phyloP scores from a whole-genome alignment of 1,140 invertebrate species.

The Diorhabda carinulata region DNA sequence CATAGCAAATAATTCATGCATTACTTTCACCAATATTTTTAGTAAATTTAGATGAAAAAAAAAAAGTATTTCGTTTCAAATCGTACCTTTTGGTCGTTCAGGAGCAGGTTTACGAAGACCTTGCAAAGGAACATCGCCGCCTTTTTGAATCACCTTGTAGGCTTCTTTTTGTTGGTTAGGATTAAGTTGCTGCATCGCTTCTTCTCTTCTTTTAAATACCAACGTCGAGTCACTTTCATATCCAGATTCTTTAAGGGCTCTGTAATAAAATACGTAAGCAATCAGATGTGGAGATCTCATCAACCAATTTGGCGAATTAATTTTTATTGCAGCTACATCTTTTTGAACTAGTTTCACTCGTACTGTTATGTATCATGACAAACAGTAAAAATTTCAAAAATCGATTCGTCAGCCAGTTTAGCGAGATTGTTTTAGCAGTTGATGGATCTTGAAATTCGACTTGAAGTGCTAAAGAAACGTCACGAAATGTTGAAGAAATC shows the following conservation, averaged over 20 bases:
- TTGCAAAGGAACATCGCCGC: slow-evolving; percentile 86
- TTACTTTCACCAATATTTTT: slow-evolving; percentile 8
- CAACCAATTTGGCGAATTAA: too few species aligned
- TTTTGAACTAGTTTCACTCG: too few species aligned
- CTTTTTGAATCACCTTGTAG: slow-evolving; percentile 82
- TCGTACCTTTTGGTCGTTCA: slow-evolving; percentile 76
- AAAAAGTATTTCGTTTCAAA: not conserved
- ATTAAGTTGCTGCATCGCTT: slow-evolving; percentile 62
- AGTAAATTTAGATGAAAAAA: not conserved
- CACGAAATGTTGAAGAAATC: too few species aligned
- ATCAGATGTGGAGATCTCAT: too few species aligned
- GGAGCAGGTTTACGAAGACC: slow-evolving; percentile 84
- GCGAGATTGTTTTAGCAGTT: not conserved
- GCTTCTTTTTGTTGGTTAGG: slow-evolving; percentile 74
- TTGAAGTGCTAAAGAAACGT: too few species aligned
- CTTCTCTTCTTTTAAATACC: slow-evolving; percentile 71
- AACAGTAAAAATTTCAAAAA: too few species aligned
- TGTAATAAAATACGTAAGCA: slow-evolving; percentile 38
- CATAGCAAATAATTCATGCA: slow-evolving; percentile 6
- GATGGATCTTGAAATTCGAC: too few species aligned
- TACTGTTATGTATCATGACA: too few species aligned
- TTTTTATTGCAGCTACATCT: too few species aligned
- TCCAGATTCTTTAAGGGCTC: slow-evolving; percentile 80
- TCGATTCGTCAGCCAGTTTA: too few species aligned
- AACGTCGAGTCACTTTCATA: slow-evolving; percentile 88